Evolutionary conservation across 2,888 invertebrate genomes (phyloP).

Genomic region (Lepidocyrtinus sp.): DNA sequence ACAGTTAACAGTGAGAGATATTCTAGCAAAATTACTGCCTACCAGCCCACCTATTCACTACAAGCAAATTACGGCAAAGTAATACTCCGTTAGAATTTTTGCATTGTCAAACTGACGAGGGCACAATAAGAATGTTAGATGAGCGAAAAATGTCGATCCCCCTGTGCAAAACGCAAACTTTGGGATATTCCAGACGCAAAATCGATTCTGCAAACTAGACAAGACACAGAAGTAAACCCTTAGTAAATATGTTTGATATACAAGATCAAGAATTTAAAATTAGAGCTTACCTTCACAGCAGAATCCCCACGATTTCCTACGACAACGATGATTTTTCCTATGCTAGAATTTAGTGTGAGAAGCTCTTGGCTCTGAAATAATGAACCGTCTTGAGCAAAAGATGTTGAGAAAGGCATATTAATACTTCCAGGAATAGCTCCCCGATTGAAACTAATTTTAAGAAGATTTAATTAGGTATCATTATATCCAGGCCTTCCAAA

Average conservation of each 20-base stretch:
- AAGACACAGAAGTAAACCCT: conserved; percentile 69
- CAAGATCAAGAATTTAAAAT: background rate
- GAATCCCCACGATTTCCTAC: conserved; percentile 85
- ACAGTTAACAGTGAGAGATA: too few species aligned
- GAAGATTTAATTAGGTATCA: background rate
- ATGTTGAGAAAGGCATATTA: conserved; percentile 89
- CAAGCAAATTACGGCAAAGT: background rate
- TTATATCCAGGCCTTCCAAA: too few species aligned
- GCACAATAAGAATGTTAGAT: conserved; percentile 74
- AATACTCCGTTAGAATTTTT: background rate
- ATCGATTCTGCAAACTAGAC: conserved; percentile 90
- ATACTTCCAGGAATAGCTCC: conserved; percentile 86
- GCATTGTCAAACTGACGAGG: conserved; percentile 70
- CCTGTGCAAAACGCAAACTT: conserved; percentile 89
- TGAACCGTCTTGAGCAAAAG: conserved; percentile 79
- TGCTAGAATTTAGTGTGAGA: conserved; percentile 77
- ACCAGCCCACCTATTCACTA: too few species aligned
- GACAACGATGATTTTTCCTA: conserved; percentile 81
- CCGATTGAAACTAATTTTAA: conserved; percentile 83
- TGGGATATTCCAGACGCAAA: conserved; percentile 82
- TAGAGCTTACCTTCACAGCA: conserved; percentile 73
- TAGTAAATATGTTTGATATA: conserved; percentile 50
- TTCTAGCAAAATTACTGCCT: too few species aligned
- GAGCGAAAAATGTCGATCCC: conserved; percentile 84
- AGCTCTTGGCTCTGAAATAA: conserved; percentile 78